Evolutionary conservation across 2,797 vertebrate species (phyloP).

Genomic region (Malurus leucopterus): DNA sequence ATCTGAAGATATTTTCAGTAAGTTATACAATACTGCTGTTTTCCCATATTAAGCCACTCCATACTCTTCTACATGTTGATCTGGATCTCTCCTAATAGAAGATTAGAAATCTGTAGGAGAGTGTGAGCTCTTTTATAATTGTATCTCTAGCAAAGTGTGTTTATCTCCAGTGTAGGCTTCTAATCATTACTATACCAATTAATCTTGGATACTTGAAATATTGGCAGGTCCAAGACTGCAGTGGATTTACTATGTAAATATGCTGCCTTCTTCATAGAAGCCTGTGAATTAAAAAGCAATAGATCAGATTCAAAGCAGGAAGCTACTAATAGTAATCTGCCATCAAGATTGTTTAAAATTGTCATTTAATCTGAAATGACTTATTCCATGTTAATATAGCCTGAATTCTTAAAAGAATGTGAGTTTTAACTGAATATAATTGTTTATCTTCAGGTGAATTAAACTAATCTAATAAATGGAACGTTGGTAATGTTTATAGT

Average conservation of each 20-base stretch:
- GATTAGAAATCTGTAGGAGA: background rate
- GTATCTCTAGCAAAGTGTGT: background rate
- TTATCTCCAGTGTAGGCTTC: background rate
- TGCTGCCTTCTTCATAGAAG: background rate
- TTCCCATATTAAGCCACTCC: background rate
- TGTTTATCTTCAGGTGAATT: background rate
- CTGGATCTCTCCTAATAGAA: background rate
- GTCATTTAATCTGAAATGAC: background rate
- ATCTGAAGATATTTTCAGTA: background rate
- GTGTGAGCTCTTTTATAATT: background rate
- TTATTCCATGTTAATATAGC: background rate
- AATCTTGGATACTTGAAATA: slow-evolving; percentile 20
- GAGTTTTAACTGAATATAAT: background rate
- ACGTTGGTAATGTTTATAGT: background rate
- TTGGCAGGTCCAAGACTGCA: background rate
- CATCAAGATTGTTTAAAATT: background rate
- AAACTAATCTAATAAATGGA: background rate
- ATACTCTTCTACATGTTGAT: background rate
- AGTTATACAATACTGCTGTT: background rate
- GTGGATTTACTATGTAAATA: background rate
- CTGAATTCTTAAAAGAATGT: background rate
- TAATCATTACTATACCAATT: background rate
- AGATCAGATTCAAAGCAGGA: background rate
- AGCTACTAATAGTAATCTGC: background rate
- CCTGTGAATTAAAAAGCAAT: background rate